Base-by-base conservation (phyloP, 2,797 vertebrate genomes). In the Iguana delicatissima region DNA sequence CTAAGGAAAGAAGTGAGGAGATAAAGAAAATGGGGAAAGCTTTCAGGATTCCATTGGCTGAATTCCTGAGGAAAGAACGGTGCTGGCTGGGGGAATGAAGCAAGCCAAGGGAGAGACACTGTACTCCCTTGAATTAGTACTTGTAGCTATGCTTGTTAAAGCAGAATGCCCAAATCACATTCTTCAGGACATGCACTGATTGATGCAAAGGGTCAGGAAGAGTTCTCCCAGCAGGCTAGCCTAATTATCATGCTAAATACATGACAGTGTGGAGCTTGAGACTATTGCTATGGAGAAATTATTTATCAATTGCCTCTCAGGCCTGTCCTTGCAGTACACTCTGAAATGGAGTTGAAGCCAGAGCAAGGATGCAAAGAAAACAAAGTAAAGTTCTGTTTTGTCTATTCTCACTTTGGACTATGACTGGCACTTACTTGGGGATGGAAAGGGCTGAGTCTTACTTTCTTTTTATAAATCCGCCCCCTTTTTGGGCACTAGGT, bases 11-110 rank as follows among this genome's bases (percentile, higher is more conserved):
- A 87, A 62, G 88, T 94, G 92, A 95, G 82, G 90, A 93, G 35
- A 93, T 91, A 92, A 94, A 96, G 92, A 95, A 95, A 96, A 93
- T 89, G 73, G 87, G 38, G 74, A 80, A 83, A 80, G n/a, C 89
- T 94, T 57, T 72, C 67, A 89, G 87, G 87, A 88, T 62, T 64
- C 84, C 55, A n/a, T 0, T 85, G 90, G 87, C 82, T 94, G 90
- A 62, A 80, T 87, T 89, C 91, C 29, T 90, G 86, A 92, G 85
- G 74, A 86, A 93, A 94, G 88, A 83, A 92, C 57, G 89, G 76
- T 50, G 72, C 91, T 80, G 16, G 55, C 87, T 80, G 88, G 77
- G 90, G 89, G 91, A 85, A 84, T 85, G 59, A 55, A 86, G 85
- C 38, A 92, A 50, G 32, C n/a, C 55, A 81, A 84, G n/a, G 64